A percentile compares a stretch with the other conserved stretches of the same genome.
phyloP scores from a whole-genome alignment of 2,113 vertebrate genomes.

The Scomber colias region DNA sequence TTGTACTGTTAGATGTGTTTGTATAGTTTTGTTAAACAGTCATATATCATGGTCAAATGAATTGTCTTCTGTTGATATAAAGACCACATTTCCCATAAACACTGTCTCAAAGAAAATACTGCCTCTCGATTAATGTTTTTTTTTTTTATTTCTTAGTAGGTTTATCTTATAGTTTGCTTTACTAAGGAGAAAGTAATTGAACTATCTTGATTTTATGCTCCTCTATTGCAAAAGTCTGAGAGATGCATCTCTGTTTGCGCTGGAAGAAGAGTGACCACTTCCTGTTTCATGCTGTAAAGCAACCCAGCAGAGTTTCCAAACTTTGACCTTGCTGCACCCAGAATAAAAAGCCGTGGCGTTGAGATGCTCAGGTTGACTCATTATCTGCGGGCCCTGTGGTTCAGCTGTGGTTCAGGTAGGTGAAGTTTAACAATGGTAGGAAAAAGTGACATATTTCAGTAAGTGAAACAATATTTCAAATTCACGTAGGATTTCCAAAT shows the following conservation, averaged over 20 bases:
- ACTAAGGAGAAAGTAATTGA: no score
- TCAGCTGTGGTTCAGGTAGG: background rate
- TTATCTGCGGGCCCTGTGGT: slow-evolving; percentile 10
- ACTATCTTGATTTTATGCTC: no score
- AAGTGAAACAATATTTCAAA: no score
- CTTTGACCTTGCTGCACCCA: background rate
- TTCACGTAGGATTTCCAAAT: background rate
- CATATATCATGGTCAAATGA: no score
- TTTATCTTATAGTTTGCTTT: no score
- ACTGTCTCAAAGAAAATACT: no score
- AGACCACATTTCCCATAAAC: no score
- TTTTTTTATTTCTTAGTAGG: no score
- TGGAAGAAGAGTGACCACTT: slow-evolving; percentile 10
- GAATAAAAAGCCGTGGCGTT: background rate
- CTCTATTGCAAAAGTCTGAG: background rate
- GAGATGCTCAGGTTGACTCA: background rate
- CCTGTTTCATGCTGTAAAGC: slow-evolving; percentile 26
- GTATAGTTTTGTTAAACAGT: background rate
- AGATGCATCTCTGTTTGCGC: no score
- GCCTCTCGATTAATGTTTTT: no score
- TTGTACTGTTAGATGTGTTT: background rate
- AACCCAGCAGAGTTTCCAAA: background rate
- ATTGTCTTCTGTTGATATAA: no score
- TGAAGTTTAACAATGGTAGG: background rate
- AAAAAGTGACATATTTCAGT: background rate